Conservation (phyloP, 2,113 vertebrate genomes). For the Etheostoma spectabile region DNA sequence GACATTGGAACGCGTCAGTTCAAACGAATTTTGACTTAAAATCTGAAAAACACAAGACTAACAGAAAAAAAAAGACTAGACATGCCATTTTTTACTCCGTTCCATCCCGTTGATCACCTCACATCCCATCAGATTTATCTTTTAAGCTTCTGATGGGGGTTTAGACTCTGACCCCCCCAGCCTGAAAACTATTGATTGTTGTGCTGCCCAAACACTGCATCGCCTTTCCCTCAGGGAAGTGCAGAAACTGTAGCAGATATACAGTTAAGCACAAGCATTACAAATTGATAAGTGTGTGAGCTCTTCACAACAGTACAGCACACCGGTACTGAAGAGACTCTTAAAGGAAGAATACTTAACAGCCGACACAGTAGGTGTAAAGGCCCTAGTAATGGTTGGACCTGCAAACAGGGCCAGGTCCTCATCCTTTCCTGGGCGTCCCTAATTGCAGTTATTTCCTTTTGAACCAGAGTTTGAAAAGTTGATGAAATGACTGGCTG, state of each 20-base stretch:
- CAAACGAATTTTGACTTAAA: background rate
- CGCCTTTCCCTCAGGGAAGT: background rate
- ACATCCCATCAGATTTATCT: background rate
- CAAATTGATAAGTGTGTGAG: background rate
- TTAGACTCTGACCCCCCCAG: background rate
- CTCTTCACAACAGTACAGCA: background rate
- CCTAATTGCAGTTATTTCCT: background rate
- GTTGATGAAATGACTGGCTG: background rate
- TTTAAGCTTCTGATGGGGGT: background rate
- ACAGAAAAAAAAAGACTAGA: background rate
- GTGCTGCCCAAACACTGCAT: background rate
- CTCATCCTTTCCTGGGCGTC: background rate
- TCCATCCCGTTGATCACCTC: background rate
- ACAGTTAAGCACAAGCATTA: background rate
- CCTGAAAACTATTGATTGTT: constrained; percentile 17
- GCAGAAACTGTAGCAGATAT: background rate
- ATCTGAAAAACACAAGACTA: background rate
- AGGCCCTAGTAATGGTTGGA: too few relatives aligned
- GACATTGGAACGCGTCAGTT: too few relatives aligned
- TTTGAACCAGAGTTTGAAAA: background rate
- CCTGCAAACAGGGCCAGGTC: too few relatives aligned
- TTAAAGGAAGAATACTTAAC: background rate
- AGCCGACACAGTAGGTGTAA: background rate
- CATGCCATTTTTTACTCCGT: background rate
- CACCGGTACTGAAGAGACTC: background rate